Percentiles rank a stretch among this genome's conserved stretches.
phyloP scores from a whole-genome alignment of 2,113 vertebrate species.

The Aix galericulata region DNA sequence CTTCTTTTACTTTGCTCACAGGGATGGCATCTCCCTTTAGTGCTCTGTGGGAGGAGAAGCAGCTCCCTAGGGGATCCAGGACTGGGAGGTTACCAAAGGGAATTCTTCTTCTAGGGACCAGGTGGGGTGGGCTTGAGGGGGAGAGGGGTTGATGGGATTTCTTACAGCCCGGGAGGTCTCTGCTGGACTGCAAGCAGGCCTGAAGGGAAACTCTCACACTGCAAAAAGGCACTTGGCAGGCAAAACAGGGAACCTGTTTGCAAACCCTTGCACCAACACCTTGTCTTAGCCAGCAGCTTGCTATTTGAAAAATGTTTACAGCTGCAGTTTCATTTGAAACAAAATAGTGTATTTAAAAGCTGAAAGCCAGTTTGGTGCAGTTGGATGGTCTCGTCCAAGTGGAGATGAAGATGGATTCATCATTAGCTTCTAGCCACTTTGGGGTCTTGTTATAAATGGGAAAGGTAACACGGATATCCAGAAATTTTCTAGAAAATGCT shows the following conservation, averaged over 20 bases:
- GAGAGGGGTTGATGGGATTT: background rate
- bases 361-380: background rate
- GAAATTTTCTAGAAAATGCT: background rate
- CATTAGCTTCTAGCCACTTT: background rate
- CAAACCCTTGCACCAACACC: background rate
- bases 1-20: background rate
- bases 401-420: background rate
- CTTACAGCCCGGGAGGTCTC: background rate
- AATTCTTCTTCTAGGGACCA: background rate
- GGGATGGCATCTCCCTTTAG: background rate
- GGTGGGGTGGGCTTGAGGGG: background rate
- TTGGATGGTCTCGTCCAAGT: background rate
- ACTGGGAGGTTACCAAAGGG: background rate
- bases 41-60: background rate
- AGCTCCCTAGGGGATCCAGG: background rate
- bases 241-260: background rate
- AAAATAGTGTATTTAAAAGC: background rate
- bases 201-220: background rate
- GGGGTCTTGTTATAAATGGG: background rate
- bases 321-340: background rate
- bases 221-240: background rate
- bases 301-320: background rate
- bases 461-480: background rate
- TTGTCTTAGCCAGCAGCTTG: background rate
- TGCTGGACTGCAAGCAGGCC: background rate